phyloP scores from a whole-genome alignment of 2,113 vertebrate species.

The Xiphophorus maculatus region DNA sequence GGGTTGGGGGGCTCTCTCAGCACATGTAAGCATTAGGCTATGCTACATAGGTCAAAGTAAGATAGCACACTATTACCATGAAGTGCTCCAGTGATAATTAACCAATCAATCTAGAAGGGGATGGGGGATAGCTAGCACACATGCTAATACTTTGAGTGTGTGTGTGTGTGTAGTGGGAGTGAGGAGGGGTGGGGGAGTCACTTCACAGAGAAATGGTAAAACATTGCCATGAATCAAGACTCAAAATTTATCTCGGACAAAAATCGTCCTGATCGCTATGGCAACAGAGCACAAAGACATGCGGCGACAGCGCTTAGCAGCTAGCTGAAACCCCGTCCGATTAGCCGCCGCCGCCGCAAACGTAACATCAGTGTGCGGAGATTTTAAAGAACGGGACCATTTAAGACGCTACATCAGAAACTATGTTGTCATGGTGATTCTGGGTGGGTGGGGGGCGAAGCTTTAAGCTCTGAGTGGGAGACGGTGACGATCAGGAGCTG shows the following conservation, averaged over 20 bases:
- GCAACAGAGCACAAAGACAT: slow-evolving; percentile 38
- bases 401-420: slow-evolving; percentile 37
- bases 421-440: slow-evolving; percentile 31
- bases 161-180: slow-evolving; percentile 12
- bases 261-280: slow-evolving; percentile 33
- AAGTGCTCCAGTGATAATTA: slow-evolving; percentile 65
- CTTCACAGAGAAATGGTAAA: slow-evolving; percentile 41
- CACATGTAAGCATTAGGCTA: slow-evolving; percentile 67
- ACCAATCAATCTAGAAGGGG: slow-evolving; percentile 48
- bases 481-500: slow-evolving; percentile 27
- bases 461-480: slow-evolving; percentile 56
- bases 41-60: slow-evolving; percentile 72
- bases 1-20: slow-evolving; percentile 37
- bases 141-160: slow-evolving; percentile 39
- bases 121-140: slow-evolving; percentile 36
- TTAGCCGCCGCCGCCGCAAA: slow-evolving; percentile 46
- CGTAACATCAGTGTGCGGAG: slow-evolving; percentile 56
- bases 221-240: slow-evolving; percentile 23
- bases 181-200: slow-evolving; percentile 4
- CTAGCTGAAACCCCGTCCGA: slow-evolving; percentile 53
- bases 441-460: slow-evolving; percentile 11
- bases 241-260: slow-evolving; percentile 25
- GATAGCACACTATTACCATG: slow-evolving; percentile 52
- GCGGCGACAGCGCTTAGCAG: slow-evolving; percentile 32
- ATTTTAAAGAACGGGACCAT: slow-evolving; percentile 50